Evolutionary conservation across 2,113 vertebrate species (phyloP), one percentile per base, ranked within the genome.

Genomic region (Craseonycteris thonglongyai): DNA sequence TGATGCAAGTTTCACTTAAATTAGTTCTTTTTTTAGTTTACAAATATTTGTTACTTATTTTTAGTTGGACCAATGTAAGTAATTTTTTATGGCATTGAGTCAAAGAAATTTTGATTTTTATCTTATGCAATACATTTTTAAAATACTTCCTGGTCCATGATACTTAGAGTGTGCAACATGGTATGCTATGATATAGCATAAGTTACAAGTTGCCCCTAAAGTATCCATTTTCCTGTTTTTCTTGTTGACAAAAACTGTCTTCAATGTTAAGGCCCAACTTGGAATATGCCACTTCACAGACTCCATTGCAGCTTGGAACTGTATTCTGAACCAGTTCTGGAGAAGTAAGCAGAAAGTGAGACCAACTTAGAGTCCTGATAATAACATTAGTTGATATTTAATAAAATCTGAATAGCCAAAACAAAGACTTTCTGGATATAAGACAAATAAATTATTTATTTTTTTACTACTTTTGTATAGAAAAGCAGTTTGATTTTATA

Each of bases 1-100:
- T 72, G 54, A 91, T 10, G 7, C 21, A 85, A 72, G 12, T 61
- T 74, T 95, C 74, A 40, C 40, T 87, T 40, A 79, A 19, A 56
- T 82, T 72, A 59, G 21, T 10, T 61, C 12, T n/a, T 66, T 84
- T 79, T 61, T 68, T 85, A 74, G 33, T 49, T 94, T 38, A 69
- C 2, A 88, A 74, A 63, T 87, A 51, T 33, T 75, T 84, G 18
- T 45, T 45, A 59, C 11, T n/a, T 12, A 61, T 28, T 75, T 78
- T 54, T 45, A 68, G 51, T 66, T 79, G 22, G 9, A 40, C 15
- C 7, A 74, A 10, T 45, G 1, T 51, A 68, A 42, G 54, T 66
- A 45, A 42, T 59, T 78, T 94, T 78, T 58, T 30, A 58, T 82
- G 1, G 19, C 33, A 49, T 11, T 45, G 4, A 22, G 87, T 49